These are phyloP conservation scores for Hypothenemus hampei DNA, from an alignment of 1,140 invertebrate species.

Conservation along the genomic window DNA sequence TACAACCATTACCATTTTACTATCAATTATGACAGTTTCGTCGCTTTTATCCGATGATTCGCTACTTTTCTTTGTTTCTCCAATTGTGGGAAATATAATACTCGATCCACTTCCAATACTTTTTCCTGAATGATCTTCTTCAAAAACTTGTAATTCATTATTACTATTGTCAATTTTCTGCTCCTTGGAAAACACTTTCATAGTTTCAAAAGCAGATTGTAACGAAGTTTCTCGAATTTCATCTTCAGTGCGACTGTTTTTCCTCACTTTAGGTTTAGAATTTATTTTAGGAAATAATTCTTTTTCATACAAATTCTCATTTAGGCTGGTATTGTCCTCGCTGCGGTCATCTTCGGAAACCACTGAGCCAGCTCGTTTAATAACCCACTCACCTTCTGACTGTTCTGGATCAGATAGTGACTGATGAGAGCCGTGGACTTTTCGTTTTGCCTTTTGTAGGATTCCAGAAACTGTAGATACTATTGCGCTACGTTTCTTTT, in stretches of 20 bases:
- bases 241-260: slow-evolving; percentile 36
- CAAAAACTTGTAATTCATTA: slow-evolving; percentile 42
- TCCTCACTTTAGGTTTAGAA: slow-evolving; percentile 51
- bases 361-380: slow-evolving; percentile 55
- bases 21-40: slow-evolving; percentile 44
- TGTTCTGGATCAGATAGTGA: slow-evolving; percentile 73
- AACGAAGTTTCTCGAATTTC: slow-evolving; percentile 26
- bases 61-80: slow-evolving; percentile 61
- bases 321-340: slow-evolving; percentile 67
- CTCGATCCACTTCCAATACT: slow-evolving; percentile 55
- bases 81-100: slow-evolving; percentile 66
- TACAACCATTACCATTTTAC: slow-evolving; percentile 49
- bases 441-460: slow-evolving; percentile 70
- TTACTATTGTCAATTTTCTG: slow-evolving; percentile 48
- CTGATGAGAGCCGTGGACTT: slow-evolving; percentile 50
- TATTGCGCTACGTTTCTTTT: slow-evolving; percentile 70
- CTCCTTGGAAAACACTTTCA: slow-evolving; percentile 34
- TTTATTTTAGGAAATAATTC: slow-evolving; percentile 61
- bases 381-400: slow-evolving; percentile 69
- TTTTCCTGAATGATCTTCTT: slow-evolving; percentile 58
- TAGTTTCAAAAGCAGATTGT: slow-evolving; percentile 45
- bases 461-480: slow-evolving; percentile 75
- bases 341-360: slow-evolving; percentile 65
- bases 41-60: slow-evolving; percentile 51
- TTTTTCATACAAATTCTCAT: slow-evolving; percentile 56